A percentile compares a stretch with the other conserved stretches of the same genome.
phyloP scores from a whole-genome alignment of 2,888 invertebrate species.

The Sclerodermus sp. region DNA sequence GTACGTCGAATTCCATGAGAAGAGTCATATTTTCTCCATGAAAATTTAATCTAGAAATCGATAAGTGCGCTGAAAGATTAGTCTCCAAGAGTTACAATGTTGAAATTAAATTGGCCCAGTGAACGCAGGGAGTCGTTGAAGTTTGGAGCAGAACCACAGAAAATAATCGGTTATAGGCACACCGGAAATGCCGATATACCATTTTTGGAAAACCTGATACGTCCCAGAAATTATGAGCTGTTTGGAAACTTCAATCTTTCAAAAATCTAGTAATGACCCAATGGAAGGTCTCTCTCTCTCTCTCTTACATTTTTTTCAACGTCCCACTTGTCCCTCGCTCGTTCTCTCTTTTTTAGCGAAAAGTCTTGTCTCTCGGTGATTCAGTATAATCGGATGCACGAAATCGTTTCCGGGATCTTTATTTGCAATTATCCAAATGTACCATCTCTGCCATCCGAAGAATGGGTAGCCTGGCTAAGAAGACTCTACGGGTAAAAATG shows the following conservation, averaged over 20 bases:
- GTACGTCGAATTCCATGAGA: too few species aligned
- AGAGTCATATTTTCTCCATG: too few species aligned
- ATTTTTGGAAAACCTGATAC: too few species aligned
- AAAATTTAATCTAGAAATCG: too few species aligned
- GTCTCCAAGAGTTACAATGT: too few species aligned
- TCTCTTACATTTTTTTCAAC: slow-evolving; percentile 4
- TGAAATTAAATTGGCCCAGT: too few species aligned
- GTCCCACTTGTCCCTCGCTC: not conserved
- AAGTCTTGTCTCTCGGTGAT: slow-evolving; percentile 60
- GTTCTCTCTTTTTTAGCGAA: slow-evolving; percentile 56
- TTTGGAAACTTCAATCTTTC: slow-evolving; percentile 47
- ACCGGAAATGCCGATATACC: too few species aligned
- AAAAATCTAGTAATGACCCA: slow-evolving; percentile 46
- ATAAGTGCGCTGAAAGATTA: too few species aligned
- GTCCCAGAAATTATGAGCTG: slow-evolving; percentile 37
- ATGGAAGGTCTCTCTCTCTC: slow-evolving; percentile 1
- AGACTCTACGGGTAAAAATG: slow-evolving; percentile 59
- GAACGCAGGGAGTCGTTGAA: too few species aligned
- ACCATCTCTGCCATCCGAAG: slow-evolving; percentile 61
- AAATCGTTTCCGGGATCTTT: slow-evolving; percentile 49
- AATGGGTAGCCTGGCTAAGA: slow-evolving; percentile 66
- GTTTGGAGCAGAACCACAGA: too few species aligned
- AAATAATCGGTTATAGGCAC: too few species aligned
- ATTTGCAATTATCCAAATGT: slow-evolving; percentile 62
- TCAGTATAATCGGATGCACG: slow-evolving; percentile 43